These are phyloP conservation scores for Bombyx mori DNA, from an alignment of 1,140 invertebrate genomes.

Conservation along the genomic window ASM3026992v2 NC_085127.1:7087501-7088000, in stretches of 20 bases:
- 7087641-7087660: constrained; percentile 25
- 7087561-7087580: constrained; percentile 21
- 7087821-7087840: constrained; percentile 83
- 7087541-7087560: constrained; percentile 24
- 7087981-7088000: constrained; percentile 94
- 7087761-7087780: constrained; percentile 66
- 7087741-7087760: constrained; percentile 20
- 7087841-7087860: too few species aligned
- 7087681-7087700: constrained; percentile 28
- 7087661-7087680: constrained; percentile 22
- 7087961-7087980: constrained; percentile 89
- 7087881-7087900: too few species aligned
- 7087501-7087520: constrained; percentile 75
- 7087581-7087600: constrained; percentile 26
- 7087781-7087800: constrained; percentile 88
- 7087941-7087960: constrained; percentile 93
- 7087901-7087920: background rate
- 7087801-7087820: constrained; percentile 90
- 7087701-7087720: constrained; percentile 21
- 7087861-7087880: background rate
- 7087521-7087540: constrained; percentile 51
- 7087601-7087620: constrained; percentile 21
- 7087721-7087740: constrained; percentile 29
- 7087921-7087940: constrained; percentile 73
- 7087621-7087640: constrained; percentile 24